These are phyloP conservation scores for Lithophane semibrunnea DNA, from an alignment of 2,888 invertebrate genomes.

Conservation along the genomic window DNA sequence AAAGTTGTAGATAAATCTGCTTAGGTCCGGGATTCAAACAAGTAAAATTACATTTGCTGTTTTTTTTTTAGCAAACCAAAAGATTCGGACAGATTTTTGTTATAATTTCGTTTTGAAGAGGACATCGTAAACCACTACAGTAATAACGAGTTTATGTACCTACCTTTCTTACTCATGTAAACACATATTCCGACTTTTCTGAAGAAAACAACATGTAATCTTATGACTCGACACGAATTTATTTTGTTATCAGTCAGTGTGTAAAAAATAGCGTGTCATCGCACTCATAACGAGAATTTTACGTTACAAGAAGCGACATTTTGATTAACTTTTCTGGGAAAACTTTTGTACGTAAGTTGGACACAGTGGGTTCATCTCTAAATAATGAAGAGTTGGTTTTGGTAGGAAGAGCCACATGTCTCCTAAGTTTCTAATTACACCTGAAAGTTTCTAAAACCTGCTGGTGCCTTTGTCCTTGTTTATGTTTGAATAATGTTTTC, in stretches of 20 bases:
- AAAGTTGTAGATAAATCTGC: background rate
- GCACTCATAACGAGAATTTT: constrained; percentile 20
- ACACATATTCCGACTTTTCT: background rate
- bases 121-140: background rate
- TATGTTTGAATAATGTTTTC: background rate
- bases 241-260: constrained; percentile 21
- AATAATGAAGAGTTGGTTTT: constrained; percentile 1
- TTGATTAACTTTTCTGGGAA: background rate
- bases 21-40: background rate
- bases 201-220: constrained; percentile 2
- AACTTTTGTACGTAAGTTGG: background rate
- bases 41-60: background rate
- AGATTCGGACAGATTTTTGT: background rate
- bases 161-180: background rate
- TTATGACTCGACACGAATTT: background rate
- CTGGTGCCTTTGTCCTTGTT: background rate
- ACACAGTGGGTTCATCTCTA: background rate
- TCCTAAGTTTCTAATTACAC: background rate
- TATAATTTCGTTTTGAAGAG: background rate
- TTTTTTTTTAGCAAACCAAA: background rate
- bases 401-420: background rate
- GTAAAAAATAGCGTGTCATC: constrained; percentile 12
- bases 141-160: background rate
- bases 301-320: constrained; percentile 1
- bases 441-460: background rate